Percentiles rank a stretch among this genome's conserved stretches.
phyloP scores from a whole-genome alignment of 53 echinoderm and acorn worm genomes.

The Echinarachnius parma region DNA sequence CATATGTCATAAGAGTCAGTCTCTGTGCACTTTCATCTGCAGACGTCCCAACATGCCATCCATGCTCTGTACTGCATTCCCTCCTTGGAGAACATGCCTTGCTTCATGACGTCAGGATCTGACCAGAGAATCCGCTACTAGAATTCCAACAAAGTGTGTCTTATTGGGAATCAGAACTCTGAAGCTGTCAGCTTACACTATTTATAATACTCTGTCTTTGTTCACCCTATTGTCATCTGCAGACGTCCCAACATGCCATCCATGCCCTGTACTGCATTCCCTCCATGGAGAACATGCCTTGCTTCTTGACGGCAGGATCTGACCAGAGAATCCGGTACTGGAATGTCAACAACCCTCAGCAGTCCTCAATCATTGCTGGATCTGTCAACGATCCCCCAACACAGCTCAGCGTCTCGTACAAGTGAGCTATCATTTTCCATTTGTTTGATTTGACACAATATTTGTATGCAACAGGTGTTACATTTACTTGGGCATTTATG shows the following conservation, averaged over 20 bases:
- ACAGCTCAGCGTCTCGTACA: constrained; percentile 77
- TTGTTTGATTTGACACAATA: no score
- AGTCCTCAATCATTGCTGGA: constrained; percentile 76
- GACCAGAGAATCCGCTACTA: constrained; percentile 91
- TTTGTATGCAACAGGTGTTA: no score
- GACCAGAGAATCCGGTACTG: constrained; percentile 92
- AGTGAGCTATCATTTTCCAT: no score
- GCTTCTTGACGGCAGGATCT: constrained; percentile 88
- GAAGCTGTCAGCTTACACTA: no score
- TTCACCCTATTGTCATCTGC: neutral
- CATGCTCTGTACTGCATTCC: constrained; percentile 75
- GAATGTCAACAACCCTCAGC: constrained; percentile 70
- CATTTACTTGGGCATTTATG: no score
- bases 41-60: constrained; percentile 74
- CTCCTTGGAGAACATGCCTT: constrained; percentile 50
- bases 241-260: constrained; percentile 84
- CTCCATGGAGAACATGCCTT: constrained; percentile 64
- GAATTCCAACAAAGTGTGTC: constrained; percentile 74
- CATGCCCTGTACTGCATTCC: constrained; percentile 86
- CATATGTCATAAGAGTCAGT: no score
- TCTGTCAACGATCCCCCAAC: constrained; percentile 78
- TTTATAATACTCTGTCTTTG: neutral
- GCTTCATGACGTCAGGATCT: constrained; percentile 87
- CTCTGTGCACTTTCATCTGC: neutral
- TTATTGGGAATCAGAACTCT: no score